Base-by-base conservation (phyloP, 1,140 invertebrate genomes). In the Latrodectus geometricus region DNA sequence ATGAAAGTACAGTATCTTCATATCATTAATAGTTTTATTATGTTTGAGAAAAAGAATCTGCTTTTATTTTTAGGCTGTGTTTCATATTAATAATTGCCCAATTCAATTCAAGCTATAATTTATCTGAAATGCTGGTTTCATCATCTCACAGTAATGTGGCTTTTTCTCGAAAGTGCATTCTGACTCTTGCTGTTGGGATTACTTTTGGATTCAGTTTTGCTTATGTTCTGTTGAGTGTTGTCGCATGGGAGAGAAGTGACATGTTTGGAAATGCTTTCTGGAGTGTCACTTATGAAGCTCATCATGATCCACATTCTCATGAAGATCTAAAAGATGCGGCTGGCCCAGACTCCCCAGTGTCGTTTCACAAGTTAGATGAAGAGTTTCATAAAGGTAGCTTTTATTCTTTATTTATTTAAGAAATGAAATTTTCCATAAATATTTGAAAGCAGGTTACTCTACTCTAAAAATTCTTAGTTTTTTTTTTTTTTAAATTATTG, bases 261-360 rank as follows among this genome's bases (percentile, higher is more conserved):
- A 56, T 86, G 65, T 73, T 85, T 56, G 69, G 72, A 20, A 69
- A 14, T 76, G 20, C 65, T 11, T 52, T 61, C 4, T 87, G 88
- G 66, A 81, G 81, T 35, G 77, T 80, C 9, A 14, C 54, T 4
- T 21, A 70, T 0, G 11, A 66, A 48, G 54, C 86, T 11, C 85
- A 85, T 74, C 74, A 84, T 66, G 94, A 94, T 91, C 92, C 93
- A 12, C 94, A 94, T 90, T 91, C 91, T 75, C 93, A 94, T 87
- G 91, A 91, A 66, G 93, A 93, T 88, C 90, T 94, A 88, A 90
- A 93, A 35, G 91, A 93, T 87, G 89, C 91, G 54, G 89, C 90
- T 15, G 94, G 93, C 0, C 94, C 93, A n/a, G 79, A 89, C 2
- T 83, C 74, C 5, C 91, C 92, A 17, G 90, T 93, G 70, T 91